Evolutionary conservation across 1,140 invertebrate genomes (phyloP).

Genomic region (Sipha flava): DNA sequence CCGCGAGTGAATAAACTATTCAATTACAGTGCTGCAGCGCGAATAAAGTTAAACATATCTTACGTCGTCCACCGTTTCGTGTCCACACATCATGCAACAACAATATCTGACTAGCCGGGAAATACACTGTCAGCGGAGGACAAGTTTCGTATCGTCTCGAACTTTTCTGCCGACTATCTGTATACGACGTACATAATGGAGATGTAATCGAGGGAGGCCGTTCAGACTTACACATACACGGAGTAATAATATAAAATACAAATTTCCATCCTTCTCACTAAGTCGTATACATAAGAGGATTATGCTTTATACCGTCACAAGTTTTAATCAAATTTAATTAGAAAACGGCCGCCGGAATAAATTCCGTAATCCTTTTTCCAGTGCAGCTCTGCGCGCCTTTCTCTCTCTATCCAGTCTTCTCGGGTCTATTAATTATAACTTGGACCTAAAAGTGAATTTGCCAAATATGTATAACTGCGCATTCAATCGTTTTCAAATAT

Average conservation of each 20-base stretch:
- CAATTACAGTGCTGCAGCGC: not conserved
- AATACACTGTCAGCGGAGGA: not conserved
- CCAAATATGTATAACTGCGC: not conserved
- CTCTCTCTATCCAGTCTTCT: not conserved
- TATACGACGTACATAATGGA: not conserved
- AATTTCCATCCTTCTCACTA: not conserved
- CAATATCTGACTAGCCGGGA: not conserved
- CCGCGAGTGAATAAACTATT: not conserved
- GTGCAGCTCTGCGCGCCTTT: not conserved
- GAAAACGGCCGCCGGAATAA: conserved; percentile 19
- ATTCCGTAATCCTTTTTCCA: conserved; percentile 19
- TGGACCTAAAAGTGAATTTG: not conserved
- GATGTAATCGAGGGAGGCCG: not conserved
- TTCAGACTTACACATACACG: not conserved
- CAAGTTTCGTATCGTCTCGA: not conserved
- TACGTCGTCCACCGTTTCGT: not conserved
- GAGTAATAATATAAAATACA: conserved; percentile 8
- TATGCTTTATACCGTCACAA: conserved; percentile 16
- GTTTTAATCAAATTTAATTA: conserved; percentile 31
- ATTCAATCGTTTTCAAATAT: not conserved
- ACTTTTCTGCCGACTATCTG: not conserved
- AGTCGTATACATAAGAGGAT: conserved; percentile 23
- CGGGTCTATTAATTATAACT: conserved; percentile 12
- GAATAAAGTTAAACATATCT: not conserved
- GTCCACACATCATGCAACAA: not conserved